Evolutionary conservation across 2,888 invertebrate species (phyloP), one percentile per base, ranked within the genome.

Genomic region (Isotomurus palustris): DNA sequence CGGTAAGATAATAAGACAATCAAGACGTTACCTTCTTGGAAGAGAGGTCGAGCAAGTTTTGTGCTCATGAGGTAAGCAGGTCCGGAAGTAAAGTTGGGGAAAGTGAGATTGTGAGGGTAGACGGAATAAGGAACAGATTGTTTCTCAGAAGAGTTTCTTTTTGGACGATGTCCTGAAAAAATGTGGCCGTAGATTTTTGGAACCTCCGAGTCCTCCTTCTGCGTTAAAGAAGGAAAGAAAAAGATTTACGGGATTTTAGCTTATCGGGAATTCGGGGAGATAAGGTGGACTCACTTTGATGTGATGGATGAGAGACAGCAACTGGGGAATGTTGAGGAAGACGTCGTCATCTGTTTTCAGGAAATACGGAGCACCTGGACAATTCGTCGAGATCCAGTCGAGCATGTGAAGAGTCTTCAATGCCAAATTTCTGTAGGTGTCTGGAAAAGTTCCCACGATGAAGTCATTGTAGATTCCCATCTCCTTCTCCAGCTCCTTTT

Each of bases 321-420:
- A 32, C 28, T 38, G 21, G 19, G 63, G 63, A 2, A 64, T 51
- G 51, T 64, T 64, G 10, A 64, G 54, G 47, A 64, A 64, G 0
- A 64, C 58, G 35, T 64, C 63, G 44, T 60, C 63, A 38, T 64
- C 63, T 22, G 63, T 64, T 40, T 64, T 64, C 25, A 64, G 44
- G 50, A 60, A 53, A 36, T 58, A 64, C 29, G 35, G 41, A 17
- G 60, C 55, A 35, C 53, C 40, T 19, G 25, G 35, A 35, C 60
- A 60, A 21, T 60, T 48, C 12, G 22, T 55, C 12, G 56, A 56
- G 21, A 47, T 27, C 63, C 63, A 64, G n/a, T 64, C 58, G 4
- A 60, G n/a, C 63, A 64, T 64, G 27, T 56, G 58, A n/a, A 64
- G 32, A 21, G 54, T 56, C 48, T 64, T 64, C 2, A 64, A 24